Conservation (phyloP, 2,113 vertebrate species). For the Seriola dumerili region DNA sequence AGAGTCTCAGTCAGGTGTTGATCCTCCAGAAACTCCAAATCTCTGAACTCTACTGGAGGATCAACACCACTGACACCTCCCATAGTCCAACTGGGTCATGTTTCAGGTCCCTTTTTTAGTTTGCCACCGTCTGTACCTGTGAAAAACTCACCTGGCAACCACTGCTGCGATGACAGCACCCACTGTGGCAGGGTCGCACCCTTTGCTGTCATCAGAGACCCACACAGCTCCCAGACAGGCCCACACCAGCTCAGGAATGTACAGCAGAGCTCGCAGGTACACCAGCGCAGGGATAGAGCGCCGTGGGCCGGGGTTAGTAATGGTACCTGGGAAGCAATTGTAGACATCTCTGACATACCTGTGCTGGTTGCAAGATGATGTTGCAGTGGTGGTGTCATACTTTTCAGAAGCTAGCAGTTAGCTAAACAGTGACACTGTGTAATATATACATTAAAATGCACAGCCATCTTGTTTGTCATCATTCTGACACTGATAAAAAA, state of each 20-base stretch:
- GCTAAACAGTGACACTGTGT: too few species aligned
- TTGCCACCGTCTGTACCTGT: too few species aligned
- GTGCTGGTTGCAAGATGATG: background rate
- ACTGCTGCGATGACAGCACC: slow-evolving; percentile 88
- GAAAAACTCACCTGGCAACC: slow-evolving; percentile 87
- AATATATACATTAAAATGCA: too few species aligned
- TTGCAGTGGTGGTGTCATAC: background rate
- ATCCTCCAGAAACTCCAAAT: too few species aligned
- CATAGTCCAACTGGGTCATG: too few species aligned
- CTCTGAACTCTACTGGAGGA: too few species aligned
- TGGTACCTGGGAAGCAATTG: slow-evolving; percentile 88
- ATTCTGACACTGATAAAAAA: too few species aligned
- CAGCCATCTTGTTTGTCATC: too few species aligned
- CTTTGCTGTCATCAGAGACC: slow-evolving; percentile 87
- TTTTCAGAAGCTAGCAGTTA: background rate
- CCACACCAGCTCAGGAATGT: slow-evolving; percentile 93
- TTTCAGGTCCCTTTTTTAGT: too few species aligned
- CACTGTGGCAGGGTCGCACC: slow-evolving; percentile 88
- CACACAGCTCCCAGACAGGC: slow-evolving; percentile 91
- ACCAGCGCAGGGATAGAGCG: slow-evolving; percentile 92
- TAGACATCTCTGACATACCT: background rate
- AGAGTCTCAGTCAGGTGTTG: too few species aligned
- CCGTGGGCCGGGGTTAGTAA: slow-evolving; percentile 92
- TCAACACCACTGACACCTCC: too few species aligned
- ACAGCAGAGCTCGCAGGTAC: slow-evolving; percentile 91